Percentiles rank a stretch among this genome's conserved stretches.
Evolutionary conservation across 2,888 invertebrate genomes (phyloP).

Genomic region (Polydrusus pterygomalis): DNA sequence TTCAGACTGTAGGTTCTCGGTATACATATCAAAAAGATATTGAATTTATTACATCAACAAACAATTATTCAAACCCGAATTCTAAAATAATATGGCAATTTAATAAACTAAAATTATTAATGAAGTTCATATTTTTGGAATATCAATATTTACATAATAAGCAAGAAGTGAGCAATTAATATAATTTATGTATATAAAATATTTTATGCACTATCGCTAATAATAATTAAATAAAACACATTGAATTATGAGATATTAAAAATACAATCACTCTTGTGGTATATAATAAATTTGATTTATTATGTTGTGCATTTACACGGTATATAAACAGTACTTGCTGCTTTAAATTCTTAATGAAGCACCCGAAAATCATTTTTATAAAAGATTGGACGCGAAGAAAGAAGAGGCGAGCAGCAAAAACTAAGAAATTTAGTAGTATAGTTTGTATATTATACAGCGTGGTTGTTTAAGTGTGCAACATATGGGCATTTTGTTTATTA

Average conservation of each 20-base stretch:
- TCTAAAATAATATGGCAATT: constrained; percentile 2
- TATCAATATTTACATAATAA: constrained; percentile 19
- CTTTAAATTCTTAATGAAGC: too few relatives aligned
- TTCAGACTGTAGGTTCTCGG: too few relatives aligned
- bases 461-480: too few relatives aligned
- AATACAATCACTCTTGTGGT: constrained; percentile 11
- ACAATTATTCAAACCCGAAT: background rate
- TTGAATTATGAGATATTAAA: constrained; percentile 19
- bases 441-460: too few relatives aligned
- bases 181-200: constrained; percentile 17
- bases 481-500: too few relatives aligned
- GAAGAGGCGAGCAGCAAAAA: too few relatives aligned
- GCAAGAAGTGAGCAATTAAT: constrained; percentile 21
- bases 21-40: background rate
- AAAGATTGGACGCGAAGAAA: too few relatives aligned
- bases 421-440: too few relatives aligned
- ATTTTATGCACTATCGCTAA: constrained; percentile 14
- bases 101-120: constrained; percentile 16
- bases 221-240: constrained; percentile 15
- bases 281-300: constrained; percentile 14
- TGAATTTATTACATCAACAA: background rate
- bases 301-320: background rate
- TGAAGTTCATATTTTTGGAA: constrained; percentile 10
- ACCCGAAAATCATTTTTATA: too few relatives aligned
- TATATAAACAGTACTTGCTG: background rate